Base-by-base conservation (phyloP, 2,888 invertebrate genomes). In the Dinocampus coccinellae region DNA sequence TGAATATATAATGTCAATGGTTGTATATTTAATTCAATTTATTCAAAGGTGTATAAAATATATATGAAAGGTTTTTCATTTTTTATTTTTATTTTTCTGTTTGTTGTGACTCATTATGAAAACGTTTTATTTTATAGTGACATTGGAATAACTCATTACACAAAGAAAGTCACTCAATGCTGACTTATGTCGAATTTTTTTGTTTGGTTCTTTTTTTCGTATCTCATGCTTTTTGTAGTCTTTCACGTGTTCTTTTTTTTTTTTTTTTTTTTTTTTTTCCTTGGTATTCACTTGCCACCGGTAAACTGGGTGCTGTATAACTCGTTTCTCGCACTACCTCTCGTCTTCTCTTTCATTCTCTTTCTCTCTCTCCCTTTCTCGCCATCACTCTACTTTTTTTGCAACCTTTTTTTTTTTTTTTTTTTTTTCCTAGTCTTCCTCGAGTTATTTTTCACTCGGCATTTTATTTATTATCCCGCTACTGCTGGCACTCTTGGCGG, bases 391-490 rank as follows among this genome's bases (percentile, higher is more conserved):
- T 68, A 22, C 76, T 78, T 75, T 77, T 52, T 53, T 64, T n/a
- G n/a, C n/a, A n/a, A n/a, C 10, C 6, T 22, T 33, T 16, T 26
- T 9, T 53, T 22, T 36, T 61, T 64, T 42, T 58, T 67, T 47
- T 58, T 60, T 42, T 47, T 55, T 53, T 33, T 22, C 29, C 52
- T 36, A n/a, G n/a, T 33, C 22, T 20, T 68, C 60, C 20, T 33
- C 39, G 61, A 53, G 68, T 72, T 70, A 73, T 73, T 69, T 75
- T 75, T 75, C 74, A 70, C 68, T 68, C 73, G 74, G 60, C 77
- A 75, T 82, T 81, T 82, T 82, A 82, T 82, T 82, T 83, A 83
- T 81, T 76, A 79, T 79, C 76, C 47, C 76, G 73, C 67, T 75
- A 75, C 68, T 73, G 70, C 72, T 70, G 75, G 62, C 74, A 73